Evolutionary conservation across 2,797 vertebrate species (phyloP).

Genomic region (Emydoidea blandingii): DNA sequence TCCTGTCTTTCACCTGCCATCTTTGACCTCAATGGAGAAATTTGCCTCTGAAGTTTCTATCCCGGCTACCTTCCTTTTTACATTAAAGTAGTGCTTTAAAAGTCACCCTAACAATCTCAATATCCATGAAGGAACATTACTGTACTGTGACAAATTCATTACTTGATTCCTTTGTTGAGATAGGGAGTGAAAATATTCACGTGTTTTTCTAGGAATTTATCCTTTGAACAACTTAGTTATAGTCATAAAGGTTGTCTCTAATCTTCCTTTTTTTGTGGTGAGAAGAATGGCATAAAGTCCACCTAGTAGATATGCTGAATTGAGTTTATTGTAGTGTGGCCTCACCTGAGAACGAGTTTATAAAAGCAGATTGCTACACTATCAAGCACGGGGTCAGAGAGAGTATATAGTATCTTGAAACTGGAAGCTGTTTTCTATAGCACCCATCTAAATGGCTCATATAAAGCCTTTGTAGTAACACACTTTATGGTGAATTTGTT

Average conservation of each 20-base stretch:
- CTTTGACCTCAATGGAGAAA: conserved; percentile 29
- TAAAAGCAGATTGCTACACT: neutral
- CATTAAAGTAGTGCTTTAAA: conserved; percentile 14
- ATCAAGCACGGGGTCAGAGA: neutral
- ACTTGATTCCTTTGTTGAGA: neutral
- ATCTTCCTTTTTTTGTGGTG: neutral
- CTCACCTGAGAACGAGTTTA: neutral
- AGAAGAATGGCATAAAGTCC: neutral
- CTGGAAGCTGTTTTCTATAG: neutral
- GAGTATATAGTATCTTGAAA: neutral
- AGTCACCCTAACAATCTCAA: neutral
- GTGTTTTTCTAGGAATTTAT: conserved; percentile 14
- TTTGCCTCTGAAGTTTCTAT: conserved; percentile 47
- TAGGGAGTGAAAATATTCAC: neutral
- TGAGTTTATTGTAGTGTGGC: neutral
- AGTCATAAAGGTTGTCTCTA: neutral
- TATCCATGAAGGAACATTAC: conserved; percentile 3
- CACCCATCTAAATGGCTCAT: neutral
- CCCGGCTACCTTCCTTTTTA: conserved; percentile 39
- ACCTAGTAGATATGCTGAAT: neutral
- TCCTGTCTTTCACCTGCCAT: conserved; percentile 12
- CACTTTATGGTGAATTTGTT: neutral
- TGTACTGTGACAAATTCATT: conserved; percentile 16
- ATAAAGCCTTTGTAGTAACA: neutral
- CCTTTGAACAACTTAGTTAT: neutral